A percentile compares a stretch with the other conserved stretches of the same genome.
Evolutionary conservation across 2,797 vertebrate species (phyloP).

Genomic region (Sarcophilus harrisii): DNA sequence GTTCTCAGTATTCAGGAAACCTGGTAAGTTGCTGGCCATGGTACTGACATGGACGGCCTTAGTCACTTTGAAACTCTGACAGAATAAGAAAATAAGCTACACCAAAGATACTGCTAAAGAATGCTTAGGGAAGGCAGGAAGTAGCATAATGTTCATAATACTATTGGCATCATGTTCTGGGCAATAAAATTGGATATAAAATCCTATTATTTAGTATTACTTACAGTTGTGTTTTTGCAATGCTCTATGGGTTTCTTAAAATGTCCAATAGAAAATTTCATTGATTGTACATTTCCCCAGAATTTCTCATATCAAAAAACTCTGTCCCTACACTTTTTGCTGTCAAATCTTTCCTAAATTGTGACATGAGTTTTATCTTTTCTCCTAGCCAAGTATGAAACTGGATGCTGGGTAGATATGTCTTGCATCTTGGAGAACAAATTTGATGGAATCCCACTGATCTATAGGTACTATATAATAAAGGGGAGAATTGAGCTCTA

Average conservation of each 20-base stretch:
- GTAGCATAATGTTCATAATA: not conserved
- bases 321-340: not conserved
- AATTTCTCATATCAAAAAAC: not conserved
- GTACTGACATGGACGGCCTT: not conserved
- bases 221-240: not conserved
- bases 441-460: not conserved
- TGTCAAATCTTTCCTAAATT: not conserved
- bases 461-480: not conserved
- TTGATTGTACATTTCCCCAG: not conserved
- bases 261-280: not conserved
- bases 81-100: not conserved
- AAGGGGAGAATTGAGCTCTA: not conserved
- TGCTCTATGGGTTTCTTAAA: not conserved
- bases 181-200: not conserved
- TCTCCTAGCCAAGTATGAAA: not conserved
- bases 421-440: not conserved
- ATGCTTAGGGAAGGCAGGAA: not conserved
- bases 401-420: not conserved
- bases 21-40: not conserved
- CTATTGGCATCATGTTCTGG: not conserved
- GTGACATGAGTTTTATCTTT: not conserved
- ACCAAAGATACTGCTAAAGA: not conserved
- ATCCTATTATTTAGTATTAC: not conserved
- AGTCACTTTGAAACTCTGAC: not conserved
- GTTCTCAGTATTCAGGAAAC: not conserved